Conservation (phyloP, 2,113 vertebrate species). For the Mus musculus region GRCm39 chr8:80596001-80596500, state of each 20-base stretch:
- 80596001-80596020: neutral
- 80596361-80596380: constrained; percentile 36
- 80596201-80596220: constrained; percentile 8
- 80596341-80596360: neutral
- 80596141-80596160: constrained; percentile 19
- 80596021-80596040: neutral
- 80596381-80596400: neutral
- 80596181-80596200: neutral
- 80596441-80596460: constrained; percentile 11
- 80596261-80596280: neutral
- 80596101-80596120: constrained; percentile 21
- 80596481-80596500: neutral
- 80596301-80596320: neutral
- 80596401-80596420: neutral
- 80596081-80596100: neutral
- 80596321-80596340: neutral
- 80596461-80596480: neutral
- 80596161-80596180: neutral
- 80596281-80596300: neutral
- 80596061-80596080: neutral
- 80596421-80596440: neutral
- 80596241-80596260: neutral
- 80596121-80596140: neutral
- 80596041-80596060: neutral
- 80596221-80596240: neutral